Base-by-base conservation (phyloP, 2,113 vertebrate species). In the Otis tarda region DNA sequence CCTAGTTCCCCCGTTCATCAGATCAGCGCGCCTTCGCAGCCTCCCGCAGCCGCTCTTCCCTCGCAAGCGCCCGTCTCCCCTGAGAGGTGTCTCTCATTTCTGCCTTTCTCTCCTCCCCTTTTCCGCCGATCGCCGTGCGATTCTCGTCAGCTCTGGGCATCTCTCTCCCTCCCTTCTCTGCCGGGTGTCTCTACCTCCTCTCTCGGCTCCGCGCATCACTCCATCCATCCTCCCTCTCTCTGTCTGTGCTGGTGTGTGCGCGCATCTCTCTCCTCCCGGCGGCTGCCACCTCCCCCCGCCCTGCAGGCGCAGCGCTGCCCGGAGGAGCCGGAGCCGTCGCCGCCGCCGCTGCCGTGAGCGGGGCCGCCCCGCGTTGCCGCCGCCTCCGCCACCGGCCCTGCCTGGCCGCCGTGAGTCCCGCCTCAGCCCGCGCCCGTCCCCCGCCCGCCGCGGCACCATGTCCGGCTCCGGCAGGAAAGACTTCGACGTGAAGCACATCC, bases 401-500 rank as follows among this genome's bases (percentile, higher is more conserved):
- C 93, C 28, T 45, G 47, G 21, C 49, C 23, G 20, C 89, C 64
- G 33, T 50, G 65, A 84, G 52, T 81, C 83, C 81, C 71, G 39
- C 83, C 52, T 83, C 73, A 59, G 65, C 79, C 91, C 52, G 39
- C 39, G 24, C 27, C 61, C 37, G 83, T 71, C 53, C 87, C 63
- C 87, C 86, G 23, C 75, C 70, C 28, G 60, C 68, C 24, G 83
- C 77, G 52, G 81, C 95, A 97, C 67, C 88, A 98, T 98, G 98
- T 98, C 98, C 43, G 97, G 98, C 86, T 98, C 98, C 5, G 96
- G 98, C 85, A 87, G 98, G 95, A 98, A 98, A 96, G 98, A 98
- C 94, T 98, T 98, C 92, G 98, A 98, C 95, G 98, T 98, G 95
- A 98, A 98, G 89, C 98, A 98, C 91, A 98, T 98, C 84, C 96